Evolutionary conservation across 1,140 invertebrate genomes (phyloP), one percentile per base, ranked within the genome.

Genomic region (Apis cerana): DNA sequence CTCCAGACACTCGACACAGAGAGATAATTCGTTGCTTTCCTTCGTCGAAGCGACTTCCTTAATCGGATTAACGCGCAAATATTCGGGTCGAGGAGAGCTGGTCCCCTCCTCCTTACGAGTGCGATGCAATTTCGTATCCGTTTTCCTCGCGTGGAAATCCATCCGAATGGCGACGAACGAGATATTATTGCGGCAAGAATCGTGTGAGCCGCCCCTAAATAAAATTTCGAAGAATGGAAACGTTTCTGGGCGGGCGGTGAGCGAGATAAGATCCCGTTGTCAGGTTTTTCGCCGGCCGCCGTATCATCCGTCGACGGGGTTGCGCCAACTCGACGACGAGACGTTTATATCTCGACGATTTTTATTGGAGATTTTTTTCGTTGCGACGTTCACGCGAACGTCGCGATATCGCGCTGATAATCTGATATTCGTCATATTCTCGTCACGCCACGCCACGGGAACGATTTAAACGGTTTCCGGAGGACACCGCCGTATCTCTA

Each of bases 1-100:
- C 8, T 23, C 13, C 23, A 27, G 33, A 33, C 27, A 27, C 52
- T 23, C 33, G 65, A 52, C 61, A 70, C n/a, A 23, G 23, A 54
- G 5, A 43, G 33, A 43, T 4, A 43, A 13, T 52, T 68, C 79
- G 62, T 67, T 80, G 17, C 72, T 56, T 59, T 58, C 75, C 59
- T 33, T 33, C 33, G 68, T 77, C 70, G 59, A 68, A 78, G 62
- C 69, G 65, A 74, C 21, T 77, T 52, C 56, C 84, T 85, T 89
- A 90, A 90, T 92, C 85, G 85, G 85, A 92, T 93, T 90, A 92
- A 85, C 84, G 91, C 91, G 86, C 83, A 92, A 92, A 93, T 92
- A 92, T 91, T 92, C 90, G 89, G 89, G 89, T 89, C 62, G 78
- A 82, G 81, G 80, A 82, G 75, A 79, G 75, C n/a, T n/a, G 76